Conservation (phyloP, 2,888 invertebrate species). For the Piscicola geometra region DNA sequence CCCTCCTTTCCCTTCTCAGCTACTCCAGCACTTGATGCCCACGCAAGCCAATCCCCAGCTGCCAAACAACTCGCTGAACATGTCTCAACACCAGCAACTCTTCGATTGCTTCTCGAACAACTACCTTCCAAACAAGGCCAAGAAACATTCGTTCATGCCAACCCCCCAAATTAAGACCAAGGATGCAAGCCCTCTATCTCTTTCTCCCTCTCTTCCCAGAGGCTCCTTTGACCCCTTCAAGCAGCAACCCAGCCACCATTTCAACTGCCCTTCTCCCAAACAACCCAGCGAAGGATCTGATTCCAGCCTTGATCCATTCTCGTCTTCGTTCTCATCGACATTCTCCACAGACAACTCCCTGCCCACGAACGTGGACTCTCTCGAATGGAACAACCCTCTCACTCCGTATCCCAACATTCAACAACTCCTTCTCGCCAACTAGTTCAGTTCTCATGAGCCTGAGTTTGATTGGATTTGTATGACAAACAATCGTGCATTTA, state of each 20-base stretch:
- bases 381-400: conserved; percentile 22
- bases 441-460: background rate
- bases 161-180: conserved; percentile 1
- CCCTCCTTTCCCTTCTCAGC: conserved; percentile 15
- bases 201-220: background rate
- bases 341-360: conserved; percentile 8
- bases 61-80: conserved; percentile 9
- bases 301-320: conserved; percentile 16
- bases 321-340: background rate
- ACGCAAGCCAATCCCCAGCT: background rate
- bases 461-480: background rate
- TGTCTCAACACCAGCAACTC: conserved; percentile 7
- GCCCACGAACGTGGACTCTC: background rate
- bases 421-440: conserved; percentile 29
- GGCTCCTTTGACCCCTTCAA: background rate
- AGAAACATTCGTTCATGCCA: background rate
- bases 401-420: conserved; percentile 24
- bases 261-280: background rate
- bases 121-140: background rate
- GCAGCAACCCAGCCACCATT: background rate
- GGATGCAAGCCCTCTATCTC: background rate
- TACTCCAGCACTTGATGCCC: background rate
- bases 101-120: background rate
- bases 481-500: background rate
- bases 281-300: conserved; percentile 8